Evolutionary conservation across 2,797 vertebrate genomes (phyloP).

Genomic region (Carcharodon carcharias): DNA sequence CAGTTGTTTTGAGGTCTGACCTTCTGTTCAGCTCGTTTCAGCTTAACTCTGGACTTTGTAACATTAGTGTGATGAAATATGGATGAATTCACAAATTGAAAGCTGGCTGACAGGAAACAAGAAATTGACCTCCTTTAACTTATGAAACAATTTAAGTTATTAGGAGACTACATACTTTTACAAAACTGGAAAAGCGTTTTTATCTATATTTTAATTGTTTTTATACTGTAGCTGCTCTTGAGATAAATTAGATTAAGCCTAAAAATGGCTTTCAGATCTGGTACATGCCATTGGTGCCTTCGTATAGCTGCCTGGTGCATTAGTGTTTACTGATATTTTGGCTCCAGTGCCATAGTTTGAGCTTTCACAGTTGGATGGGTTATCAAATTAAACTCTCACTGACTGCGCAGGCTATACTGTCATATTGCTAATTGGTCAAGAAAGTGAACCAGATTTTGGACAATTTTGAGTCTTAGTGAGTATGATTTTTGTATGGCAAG

Average conservation of each 20-base stretch:
- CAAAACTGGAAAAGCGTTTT: background rate
- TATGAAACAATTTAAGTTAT: constrained; percentile 16
- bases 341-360: background rate
- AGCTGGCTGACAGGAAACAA: constrained; percentile 27
- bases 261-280: background rate
- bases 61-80: constrained; percentile 35
- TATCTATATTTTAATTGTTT: background rate
- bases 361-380: too few relatives aligned
- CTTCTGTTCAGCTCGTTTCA: constrained; percentile 18
- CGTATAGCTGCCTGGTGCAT: background rate
- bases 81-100: constrained; percentile 37
- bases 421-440: background rate
- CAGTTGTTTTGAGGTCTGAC: constrained; percentile 32
- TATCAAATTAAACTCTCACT: background rate
- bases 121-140: constrained; percentile 22
- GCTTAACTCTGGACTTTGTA: constrained; percentile 32
- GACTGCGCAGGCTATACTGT: background rate
- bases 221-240: background rate
- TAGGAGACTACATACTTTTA: background rate
- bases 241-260: background rate
- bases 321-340: background rate
- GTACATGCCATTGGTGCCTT: background rate
- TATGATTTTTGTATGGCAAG: background rate
- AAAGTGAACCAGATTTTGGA: background rate
- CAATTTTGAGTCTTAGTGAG: background rate